Percentiles rank a stretch among this genome's conserved stretches.
Conservation (phyloP, 2,888 invertebrate genomes). For the Endomychus coccineus region DNA sequence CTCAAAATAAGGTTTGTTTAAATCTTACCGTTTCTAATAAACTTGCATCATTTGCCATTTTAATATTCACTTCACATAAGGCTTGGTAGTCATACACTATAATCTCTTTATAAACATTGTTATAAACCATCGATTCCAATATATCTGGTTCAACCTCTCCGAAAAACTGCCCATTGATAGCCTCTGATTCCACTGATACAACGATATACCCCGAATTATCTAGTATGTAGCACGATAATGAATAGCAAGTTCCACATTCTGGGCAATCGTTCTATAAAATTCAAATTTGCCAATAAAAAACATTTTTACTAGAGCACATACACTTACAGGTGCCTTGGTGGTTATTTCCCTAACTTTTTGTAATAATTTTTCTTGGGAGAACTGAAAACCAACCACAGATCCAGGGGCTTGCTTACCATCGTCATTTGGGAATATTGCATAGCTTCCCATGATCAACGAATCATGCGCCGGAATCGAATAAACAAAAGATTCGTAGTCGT, state of each 20-base stretch:
- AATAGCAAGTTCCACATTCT: constrained; percentile 53
- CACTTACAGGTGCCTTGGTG: constrained; percentile 43
- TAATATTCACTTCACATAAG: constrained; percentile 49
- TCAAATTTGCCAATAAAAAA: constrained; percentile 1
- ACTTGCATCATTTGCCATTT: constrained; percentile 3
- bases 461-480: constrained; percentile 63
- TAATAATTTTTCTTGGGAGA: constrained; percentile 63
- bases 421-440: constrained; percentile 76
- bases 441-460: constrained; percentile 69
- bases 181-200: constrained; percentile 57
- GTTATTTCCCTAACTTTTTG: constrained; percentile 65
- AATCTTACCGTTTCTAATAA: too few species aligned
- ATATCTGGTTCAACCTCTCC: constrained; percentile 74
- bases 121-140: constrained; percentile 65
- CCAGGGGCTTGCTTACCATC: constrained; percentile 72
- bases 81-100: constrained; percentile 82
- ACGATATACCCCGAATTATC: constrained; percentile 88
- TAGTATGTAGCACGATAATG: constrained; percentile 76
- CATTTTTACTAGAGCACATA: constrained; percentile 5
- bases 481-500: constrained; percentile 69
- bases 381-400: constrained; percentile 83
- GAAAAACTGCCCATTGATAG: constrained; percentile 76
- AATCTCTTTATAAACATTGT: constrained; percentile 65
- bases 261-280: constrained; percentile 43
- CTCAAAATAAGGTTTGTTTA: too few species aligned